These are phyloP conservation scores for Desmodus rotundus DNA, from an alignment of 2,113 vertebrate species.

Conservation along the genomic window DNA sequence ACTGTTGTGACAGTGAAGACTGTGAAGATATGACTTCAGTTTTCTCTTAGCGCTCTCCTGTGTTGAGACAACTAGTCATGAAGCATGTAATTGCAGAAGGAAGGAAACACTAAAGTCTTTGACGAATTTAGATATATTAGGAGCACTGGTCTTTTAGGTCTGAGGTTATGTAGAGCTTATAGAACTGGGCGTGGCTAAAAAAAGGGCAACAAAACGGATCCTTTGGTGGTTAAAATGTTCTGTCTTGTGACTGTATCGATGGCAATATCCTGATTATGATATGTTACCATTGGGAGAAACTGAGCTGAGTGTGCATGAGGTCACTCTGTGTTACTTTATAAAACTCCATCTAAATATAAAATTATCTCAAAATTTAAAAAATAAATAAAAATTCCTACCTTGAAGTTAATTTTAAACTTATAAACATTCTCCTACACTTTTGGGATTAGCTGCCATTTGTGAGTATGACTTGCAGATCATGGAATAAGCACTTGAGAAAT, in stretches of 20 bases:
- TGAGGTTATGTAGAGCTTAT: not conserved
- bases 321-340: not conserved
- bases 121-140: not conserved
- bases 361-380: not conserved
- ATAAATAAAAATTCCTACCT: not conserved
- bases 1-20: not conserved
- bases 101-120: not conserved
- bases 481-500: not conserved
- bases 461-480: not conserved
- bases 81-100: not conserved
- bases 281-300: not conserved
- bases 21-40: not conserved
- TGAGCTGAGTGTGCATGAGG: not conserved
- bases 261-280: not conserved
- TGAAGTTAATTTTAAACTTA: not conserved
- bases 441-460: not conserved
- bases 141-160: not conserved
- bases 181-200: not conserved
- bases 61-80: not conserved
- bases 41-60: not conserved
- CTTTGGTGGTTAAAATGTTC: not conserved
- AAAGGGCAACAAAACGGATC: not conserved
- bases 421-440: not conserved
- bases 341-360: not conserved
- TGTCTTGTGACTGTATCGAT: not conserved